Conservation (phyloP, 2,113 vertebrate species). For the Ctenodactylus gundi region DNA sequence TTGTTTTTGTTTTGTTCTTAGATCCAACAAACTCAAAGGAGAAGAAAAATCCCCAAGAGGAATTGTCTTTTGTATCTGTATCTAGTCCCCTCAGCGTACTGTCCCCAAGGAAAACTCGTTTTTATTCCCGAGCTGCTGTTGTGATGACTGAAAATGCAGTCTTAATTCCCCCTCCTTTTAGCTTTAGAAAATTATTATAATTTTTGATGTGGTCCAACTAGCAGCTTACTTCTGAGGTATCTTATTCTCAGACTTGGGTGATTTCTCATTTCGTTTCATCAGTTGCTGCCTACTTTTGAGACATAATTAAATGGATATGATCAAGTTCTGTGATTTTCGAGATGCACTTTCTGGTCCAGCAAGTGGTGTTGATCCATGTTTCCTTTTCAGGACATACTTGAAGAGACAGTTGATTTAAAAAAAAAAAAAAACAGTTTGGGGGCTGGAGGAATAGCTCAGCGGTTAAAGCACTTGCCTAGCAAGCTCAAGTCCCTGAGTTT, state of each 20-base stretch:
- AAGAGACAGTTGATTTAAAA: too few species aligned
- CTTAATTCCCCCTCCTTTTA: background rate
- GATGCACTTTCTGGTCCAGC: background rate
- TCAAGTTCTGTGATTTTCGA: background rate
- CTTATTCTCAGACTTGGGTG: slow-evolving; percentile 16
- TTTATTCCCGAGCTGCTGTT: slow-evolving; percentile 39
- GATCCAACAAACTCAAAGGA: slow-evolving; percentile 33
- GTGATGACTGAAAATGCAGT: slow-evolving; percentile 27
- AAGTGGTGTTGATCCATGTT: slow-evolving; percentile 14
- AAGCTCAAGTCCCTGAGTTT: too few species aligned
- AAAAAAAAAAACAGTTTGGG: too few species aligned
- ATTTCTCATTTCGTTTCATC: slow-evolving; percentile 35
- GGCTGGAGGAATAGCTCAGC: too few species aligned
- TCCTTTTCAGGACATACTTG: slow-evolving; percentile 20
- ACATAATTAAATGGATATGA: slow-evolving; percentile 4
- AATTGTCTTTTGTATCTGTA: slow-evolving; percentile 45
- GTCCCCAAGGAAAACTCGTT: slow-evolving; percentile 43
- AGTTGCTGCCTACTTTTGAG: background rate
- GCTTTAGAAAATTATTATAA: too few species aligned
- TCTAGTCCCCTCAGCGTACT: slow-evolving; percentile 28
- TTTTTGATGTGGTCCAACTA: background rate
- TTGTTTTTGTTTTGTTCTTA: background rate
- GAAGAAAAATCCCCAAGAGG: slow-evolving; percentile 10
- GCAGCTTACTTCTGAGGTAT: background rate
- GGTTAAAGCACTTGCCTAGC: too few species aligned